Percentiles rank a stretch among this genome's conserved stretches.
Conservation (phyloP, 2,113 vertebrate species). For the Pyxicephalus adspersus region DNA sequence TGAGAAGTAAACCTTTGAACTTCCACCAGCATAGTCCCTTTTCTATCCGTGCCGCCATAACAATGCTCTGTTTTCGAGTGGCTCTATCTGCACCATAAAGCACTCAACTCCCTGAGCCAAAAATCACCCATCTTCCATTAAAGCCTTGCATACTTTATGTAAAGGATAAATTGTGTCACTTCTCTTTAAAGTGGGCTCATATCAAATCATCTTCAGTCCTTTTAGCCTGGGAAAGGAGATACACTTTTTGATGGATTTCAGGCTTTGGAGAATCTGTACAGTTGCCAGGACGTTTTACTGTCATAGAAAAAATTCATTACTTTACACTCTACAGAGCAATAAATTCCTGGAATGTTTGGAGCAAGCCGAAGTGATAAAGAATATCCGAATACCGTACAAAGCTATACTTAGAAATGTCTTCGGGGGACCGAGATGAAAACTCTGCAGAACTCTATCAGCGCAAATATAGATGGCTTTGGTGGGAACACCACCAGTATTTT, state of each 20-base stretch:
- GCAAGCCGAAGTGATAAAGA: not conserved
- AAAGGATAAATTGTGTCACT: not conserved
- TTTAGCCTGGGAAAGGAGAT: not conserved
- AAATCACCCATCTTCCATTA: no score
- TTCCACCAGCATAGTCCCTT: no score
- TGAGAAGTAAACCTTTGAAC: no score
- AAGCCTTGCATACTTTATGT: not conserved
- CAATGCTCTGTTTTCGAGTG: no score
- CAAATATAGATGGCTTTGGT: not conserved
- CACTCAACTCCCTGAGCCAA: no score
- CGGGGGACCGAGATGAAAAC: not conserved
- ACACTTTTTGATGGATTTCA: slow-evolving; percentile 18
- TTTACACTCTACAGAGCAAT: not conserved
- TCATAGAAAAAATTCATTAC: slow-evolving; percentile 11
- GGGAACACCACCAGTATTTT: not conserved
- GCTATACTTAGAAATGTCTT: not conserved
- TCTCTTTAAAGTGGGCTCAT: not conserved
- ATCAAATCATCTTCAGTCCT: not conserved
- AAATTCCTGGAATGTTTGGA: slow-evolving; percentile 19
- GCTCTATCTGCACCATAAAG: no score
- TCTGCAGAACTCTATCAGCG: not conserved
- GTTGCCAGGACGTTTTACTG: slow-evolving; percentile 10
- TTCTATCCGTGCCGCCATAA: no score
- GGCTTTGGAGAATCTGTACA: not conserved
- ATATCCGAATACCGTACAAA: not conserved